Percentiles rank a stretch among this genome's conserved stretches.
Evolutionary conservation across 1,140 invertebrate species (phyloP).

Genomic region (Eciton burchellii): DNA sequence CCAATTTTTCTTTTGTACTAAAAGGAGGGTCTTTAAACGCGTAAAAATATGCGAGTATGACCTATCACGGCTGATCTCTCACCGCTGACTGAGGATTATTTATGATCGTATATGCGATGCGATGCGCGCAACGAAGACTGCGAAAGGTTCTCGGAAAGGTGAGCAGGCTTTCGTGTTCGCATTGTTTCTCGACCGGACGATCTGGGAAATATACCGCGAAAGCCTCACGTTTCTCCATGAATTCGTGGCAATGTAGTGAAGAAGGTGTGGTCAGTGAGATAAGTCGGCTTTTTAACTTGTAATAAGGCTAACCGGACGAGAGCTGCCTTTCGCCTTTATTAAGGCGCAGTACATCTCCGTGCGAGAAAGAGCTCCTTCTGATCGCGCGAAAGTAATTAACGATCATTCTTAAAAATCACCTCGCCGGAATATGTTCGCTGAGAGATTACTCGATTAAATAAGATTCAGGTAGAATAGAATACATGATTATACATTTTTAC

Average conservation of each 20-base stretch:
- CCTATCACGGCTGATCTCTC: slow-evolving; percentile 22
- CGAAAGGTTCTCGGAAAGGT: slow-evolving; percentile 71
- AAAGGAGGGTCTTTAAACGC: background rate
- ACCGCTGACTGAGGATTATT: slow-evolving; percentile 29
- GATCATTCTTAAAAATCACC: background rate
- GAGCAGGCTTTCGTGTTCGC: slow-evolving; percentile 49
- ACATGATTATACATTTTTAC: background rate
- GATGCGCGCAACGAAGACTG: slow-evolving; percentile 1
- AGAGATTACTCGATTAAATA: background rate
- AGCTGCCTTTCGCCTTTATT: slow-evolving; percentile 31
- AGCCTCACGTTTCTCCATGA: slow-evolving; percentile 29
- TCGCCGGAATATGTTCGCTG: background rate
- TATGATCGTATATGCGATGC: slow-evolving; percentile 24
- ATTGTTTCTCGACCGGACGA: slow-evolving; percentile 28
- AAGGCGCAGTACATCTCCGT: background rate
- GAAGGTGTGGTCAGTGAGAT: slow-evolving; percentile 52
- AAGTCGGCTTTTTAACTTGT: slow-evolving; percentile 17
- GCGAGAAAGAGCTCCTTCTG: slow-evolving; percentile 18
- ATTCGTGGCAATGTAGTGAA: slow-evolving; percentile 4
- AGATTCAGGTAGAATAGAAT: background rate
- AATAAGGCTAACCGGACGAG: slow-evolving; percentile 10
- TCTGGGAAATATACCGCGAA: background rate
- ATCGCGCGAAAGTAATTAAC: slow-evolving; percentile 1
- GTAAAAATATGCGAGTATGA: background rate
- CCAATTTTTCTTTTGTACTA: background rate